phyloP scores from a whole-genome alignment of 2,888 invertebrate genomes.

The Seira sanloemensis region DNA sequence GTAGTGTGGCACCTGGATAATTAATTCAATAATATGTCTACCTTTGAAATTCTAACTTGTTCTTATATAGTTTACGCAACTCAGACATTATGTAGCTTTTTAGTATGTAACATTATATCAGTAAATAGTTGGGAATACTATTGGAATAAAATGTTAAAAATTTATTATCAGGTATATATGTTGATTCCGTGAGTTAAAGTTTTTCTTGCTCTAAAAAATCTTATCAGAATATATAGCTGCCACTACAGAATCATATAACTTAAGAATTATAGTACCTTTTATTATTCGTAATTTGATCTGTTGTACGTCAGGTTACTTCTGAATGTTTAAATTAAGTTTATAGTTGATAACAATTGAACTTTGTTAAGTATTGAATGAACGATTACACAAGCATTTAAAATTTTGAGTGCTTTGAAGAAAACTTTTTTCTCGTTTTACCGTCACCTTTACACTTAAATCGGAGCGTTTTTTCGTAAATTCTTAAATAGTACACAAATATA shows the following conservation, averaged over 20 bases:
- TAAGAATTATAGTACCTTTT: background rate
- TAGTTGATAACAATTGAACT: background rate
- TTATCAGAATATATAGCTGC: too few relatives aligned
- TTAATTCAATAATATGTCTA: too few relatives aligned
- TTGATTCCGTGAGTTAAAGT: background rate
- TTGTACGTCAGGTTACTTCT: slow-evolving; percentile 54
- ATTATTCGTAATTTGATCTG: background rate
- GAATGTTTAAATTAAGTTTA: background rate
- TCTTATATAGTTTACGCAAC: too few relatives aligned
- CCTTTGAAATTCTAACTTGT: too few relatives aligned
- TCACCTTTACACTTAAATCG: too few relatives aligned
- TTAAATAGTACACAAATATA: too few relatives aligned
- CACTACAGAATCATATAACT: background rate
- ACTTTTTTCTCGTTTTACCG: too few relatives aligned
- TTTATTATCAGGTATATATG: background rate
- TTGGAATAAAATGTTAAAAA: background rate
- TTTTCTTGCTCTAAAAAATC: background rate
- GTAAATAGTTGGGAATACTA: background rate
- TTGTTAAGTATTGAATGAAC: background rate
- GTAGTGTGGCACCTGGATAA: too few relatives aligned
- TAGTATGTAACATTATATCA: too few relatives aligned
- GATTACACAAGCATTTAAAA: too few relatives aligned
- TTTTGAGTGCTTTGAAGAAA: background rate
- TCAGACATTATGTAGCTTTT: too few relatives aligned
- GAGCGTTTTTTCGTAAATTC: too few relatives aligned